Evolutionary conservation across 2,888 invertebrate species (phyloP).

Genomic region (Cephus rjabovi): DNA sequence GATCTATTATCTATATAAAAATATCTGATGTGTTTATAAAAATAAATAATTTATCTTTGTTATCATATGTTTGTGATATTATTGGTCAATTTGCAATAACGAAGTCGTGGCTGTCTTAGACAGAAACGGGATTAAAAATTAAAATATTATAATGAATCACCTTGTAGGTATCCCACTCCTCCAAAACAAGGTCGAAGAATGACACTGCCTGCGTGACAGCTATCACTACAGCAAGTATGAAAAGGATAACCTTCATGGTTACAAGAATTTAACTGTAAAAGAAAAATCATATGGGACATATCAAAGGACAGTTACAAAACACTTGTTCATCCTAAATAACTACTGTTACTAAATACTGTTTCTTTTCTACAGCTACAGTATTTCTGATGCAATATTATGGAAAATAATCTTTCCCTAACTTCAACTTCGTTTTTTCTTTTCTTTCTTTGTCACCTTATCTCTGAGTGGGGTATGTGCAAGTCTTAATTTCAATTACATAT

Average conservation of each 20-base stretch:
- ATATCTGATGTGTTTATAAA: background rate
- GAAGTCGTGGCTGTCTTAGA: background rate
- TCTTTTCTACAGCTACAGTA: background rate
- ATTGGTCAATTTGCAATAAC: background rate
- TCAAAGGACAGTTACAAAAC: background rate
- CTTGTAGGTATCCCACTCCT: slow-evolving; percentile 85
- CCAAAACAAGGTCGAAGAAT: slow-evolving; percentile 77
- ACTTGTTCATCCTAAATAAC: background rate
- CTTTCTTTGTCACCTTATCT: too few species aligned
- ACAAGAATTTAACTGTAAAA: slow-evolving; percentile 25
- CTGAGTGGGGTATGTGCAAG: too few species aligned
- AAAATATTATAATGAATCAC: slow-evolving; percentile 64
- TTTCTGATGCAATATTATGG: background rate
- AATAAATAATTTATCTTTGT: background rate
- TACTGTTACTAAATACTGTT: background rate
- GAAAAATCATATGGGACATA: slow-evolving; percentile 7
- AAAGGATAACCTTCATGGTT: slow-evolving; percentile 62
- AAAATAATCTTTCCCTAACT: background rate
- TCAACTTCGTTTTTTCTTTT: background rate
- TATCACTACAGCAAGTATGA: slow-evolving; percentile 67
- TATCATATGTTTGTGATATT: background rate
- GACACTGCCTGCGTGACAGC: slow-evolving; percentile 76
- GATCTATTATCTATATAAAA: background rate
- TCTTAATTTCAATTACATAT: background rate
- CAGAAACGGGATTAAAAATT: background rate